phyloP scores from a whole-genome alignment of 2,797 vertebrate species.

The Benthosema pterotum region DNA sequence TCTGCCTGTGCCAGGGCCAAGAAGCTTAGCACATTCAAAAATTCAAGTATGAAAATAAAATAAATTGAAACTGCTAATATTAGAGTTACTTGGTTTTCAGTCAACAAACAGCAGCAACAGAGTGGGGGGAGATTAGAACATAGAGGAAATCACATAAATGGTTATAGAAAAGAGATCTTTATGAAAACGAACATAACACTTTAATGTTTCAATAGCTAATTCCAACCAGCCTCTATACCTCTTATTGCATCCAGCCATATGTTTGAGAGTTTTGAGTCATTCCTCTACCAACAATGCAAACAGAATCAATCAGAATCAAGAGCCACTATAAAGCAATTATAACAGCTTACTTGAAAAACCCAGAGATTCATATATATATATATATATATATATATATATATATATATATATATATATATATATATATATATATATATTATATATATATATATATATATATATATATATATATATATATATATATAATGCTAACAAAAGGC shows the following conservation, averaged over 20 bases:
- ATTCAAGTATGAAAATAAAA: slow-evolving; percentile 38
- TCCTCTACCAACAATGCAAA: slow-evolving; percentile 10
- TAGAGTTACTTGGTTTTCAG: slow-evolving; percentile 37
- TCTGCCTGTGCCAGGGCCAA: slow-evolving; percentile 9
- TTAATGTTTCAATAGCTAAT: background rate
- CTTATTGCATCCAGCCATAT: background rate
- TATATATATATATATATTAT: too few species aligned
- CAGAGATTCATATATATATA: too few species aligned
- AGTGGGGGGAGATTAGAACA: slow-evolving; percentile 10
- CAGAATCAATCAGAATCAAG: slow-evolving; percentile 10
- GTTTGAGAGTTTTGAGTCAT: slow-evolving; percentile 1
- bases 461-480: too few species aligned
- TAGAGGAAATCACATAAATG: slow-evolving; percentile 33
- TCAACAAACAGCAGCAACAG: slow-evolving; percentile 51
- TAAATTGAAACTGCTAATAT: slow-evolving; percentile 17
- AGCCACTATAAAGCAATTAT: background rate
- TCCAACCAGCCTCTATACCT: slow-evolving; percentile 23
- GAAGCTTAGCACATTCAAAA: slow-evolving; percentile 9
- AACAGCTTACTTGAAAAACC: background rate
- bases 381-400: too few species aligned
- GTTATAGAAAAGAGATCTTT: slow-evolving; percentile 56
- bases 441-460: too few species aligned
- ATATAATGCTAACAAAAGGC: background rate
- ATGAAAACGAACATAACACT: slow-evolving; percentile 18
- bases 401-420: too few species aligned